A percentile compares a stretch with the other conserved stretches of the same genome.
Evolutionary conservation across 2,888 invertebrate genomes (phyloP).

Genomic region (Andrena trimmerana): DNA sequence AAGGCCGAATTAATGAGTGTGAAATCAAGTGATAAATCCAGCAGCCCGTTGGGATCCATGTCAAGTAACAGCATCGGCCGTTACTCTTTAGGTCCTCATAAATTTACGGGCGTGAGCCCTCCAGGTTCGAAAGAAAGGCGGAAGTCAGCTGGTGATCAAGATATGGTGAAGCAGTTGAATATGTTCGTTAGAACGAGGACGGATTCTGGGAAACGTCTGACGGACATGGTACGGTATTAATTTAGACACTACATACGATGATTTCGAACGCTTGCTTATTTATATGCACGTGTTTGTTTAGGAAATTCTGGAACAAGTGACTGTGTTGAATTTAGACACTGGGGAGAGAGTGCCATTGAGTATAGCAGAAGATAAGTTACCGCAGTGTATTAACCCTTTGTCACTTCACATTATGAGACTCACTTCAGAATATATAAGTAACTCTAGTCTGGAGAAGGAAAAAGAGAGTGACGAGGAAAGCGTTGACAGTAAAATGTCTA

Average conservation of each 20-base stretch:
- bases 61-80: slow-evolving; percentile 84
- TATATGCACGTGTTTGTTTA: slow-evolving; percentile 73
- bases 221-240: slow-evolving; percentile 89
- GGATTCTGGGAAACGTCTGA: slow-evolving; percentile 94
- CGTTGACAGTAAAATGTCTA: slow-evolving; percentile 88
- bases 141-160: slow-evolving; percentile 94
- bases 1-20: slow-evolving; percentile 86
- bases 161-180: slow-evolving; percentile 89
- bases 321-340: slow-evolving; percentile 92
- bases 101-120: slow-evolving; percentile 80
- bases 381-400: slow-evolving; percentile 96
- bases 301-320: slow-evolving; percentile 97
- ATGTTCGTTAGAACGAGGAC: slow-evolving; percentile 93
- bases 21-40: slow-evolving; percentile 82
- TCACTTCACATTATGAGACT: slow-evolving; percentile 93
- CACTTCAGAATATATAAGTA: slow-evolving; percentile 93
- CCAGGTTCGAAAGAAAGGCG: slow-evolving; percentile 88
- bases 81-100: slow-evolving; percentile 84
- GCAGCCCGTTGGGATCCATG: slow-evolving; percentile 80
- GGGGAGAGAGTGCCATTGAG: slow-evolving; percentile 97
- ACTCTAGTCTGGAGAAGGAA: slow-evolving; percentile 88
- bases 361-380: slow-evolving; percentile 96
- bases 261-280: not conserved
- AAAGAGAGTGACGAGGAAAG: slow-evolving; percentile 93
- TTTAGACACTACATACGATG: not conserved